Evolutionary conservation across 2,888 invertebrate species (phyloP), one percentile per base, ranked within the genome.

Genomic region (Cistogaster globosa): DNA sequence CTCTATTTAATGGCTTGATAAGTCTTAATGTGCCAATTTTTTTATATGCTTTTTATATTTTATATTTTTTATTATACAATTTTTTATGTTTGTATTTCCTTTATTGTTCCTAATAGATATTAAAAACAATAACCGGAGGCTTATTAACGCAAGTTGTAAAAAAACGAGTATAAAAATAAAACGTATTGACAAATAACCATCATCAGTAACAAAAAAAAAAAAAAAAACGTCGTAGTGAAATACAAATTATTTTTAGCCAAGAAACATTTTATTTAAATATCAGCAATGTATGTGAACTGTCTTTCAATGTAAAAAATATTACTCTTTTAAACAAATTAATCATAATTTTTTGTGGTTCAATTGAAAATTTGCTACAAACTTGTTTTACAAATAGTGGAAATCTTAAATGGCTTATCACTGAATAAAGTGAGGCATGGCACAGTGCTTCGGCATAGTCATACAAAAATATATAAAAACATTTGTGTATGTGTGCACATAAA

Each of bases 1-100:
- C 67, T 57, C 26, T 82, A 85, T 76, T 82, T 76, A 85, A 85
- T 85, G 78, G 71, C 85, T 78, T 82, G 82, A 85, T 85, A 82
- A 79, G 71, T 71, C 85, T 60, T 85, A 82, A 85, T 82, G 82
- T 71, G 60, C 75, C 55, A 79, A 71, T 82, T 81, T 82, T 78
- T 79, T 84, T 67, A 9, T 79, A 36, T 57, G 22, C 45, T 63
- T 72, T 57, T 57, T 53, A 42, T 18, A 18, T 58, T 36, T 42
- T 26, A 36, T 71, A 71, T 32, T 55, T 71, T 79, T 45, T 65
- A 65, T 45, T 48, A 36, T 57, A 51, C 9, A 55, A 7, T n/a
- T 69, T 71, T 78, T 63, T 74, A 48, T 22, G 32, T 51, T 65
- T 72, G 16, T 53, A n/a, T 65, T 65, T 74, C 16, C n/a, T 14